Evolutionary conservation across 2,113 vertebrate genomes (phyloP).

Genomic region (Dunckerocampus dactyliophorus): DNA sequence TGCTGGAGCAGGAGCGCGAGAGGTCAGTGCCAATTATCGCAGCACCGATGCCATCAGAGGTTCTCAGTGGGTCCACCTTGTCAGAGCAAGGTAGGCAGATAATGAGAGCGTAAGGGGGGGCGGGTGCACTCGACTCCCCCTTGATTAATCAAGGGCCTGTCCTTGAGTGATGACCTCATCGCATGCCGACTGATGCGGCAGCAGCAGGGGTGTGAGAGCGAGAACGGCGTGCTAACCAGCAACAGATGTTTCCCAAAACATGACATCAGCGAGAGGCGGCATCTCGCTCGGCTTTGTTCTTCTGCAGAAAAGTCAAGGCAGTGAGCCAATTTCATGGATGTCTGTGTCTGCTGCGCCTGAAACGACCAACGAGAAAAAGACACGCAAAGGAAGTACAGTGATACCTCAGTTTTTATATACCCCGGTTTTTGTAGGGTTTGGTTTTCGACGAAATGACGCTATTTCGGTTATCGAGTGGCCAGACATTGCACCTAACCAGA

Average conservation of each 20-base stretch:
- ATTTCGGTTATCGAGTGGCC: no score
- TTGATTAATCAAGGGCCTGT: conserved; percentile 46
- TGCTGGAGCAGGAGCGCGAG: conserved; percentile 91
- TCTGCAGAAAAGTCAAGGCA: conserved; percentile 12
- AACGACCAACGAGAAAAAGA: not conserved
- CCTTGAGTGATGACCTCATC: conserved; percentile 58
- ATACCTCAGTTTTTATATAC: no score
- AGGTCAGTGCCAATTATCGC: conserved; percentile 76
- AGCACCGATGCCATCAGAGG: not conserved
- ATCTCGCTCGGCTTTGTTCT: conserved; percentile 36
- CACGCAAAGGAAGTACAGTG: not conserved
- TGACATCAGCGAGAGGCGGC: conserved; percentile 38
- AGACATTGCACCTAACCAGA: no score
- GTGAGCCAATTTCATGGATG: conserved; percentile 26
- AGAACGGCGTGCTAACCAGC: conserved; percentile 58
- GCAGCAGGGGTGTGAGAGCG: conserved; percentile 58
- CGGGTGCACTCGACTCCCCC: conserved; percentile 25
- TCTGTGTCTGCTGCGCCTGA: conserved; percentile 25
- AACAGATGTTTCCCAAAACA: conserved; percentile 66
- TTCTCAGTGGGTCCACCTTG: not conserved
- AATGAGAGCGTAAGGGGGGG: conserved; percentile 21
- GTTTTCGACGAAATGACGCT: no score
- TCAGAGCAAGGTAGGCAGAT: no score
- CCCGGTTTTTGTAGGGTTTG: no score
- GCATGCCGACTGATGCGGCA: conserved; percentile 26